Percentiles rank a stretch among this genome's conserved stretches.
Evolutionary conservation across 1,140 invertebrate genomes (phyloP).

Genomic region (Bombus soroeensis): DNA sequence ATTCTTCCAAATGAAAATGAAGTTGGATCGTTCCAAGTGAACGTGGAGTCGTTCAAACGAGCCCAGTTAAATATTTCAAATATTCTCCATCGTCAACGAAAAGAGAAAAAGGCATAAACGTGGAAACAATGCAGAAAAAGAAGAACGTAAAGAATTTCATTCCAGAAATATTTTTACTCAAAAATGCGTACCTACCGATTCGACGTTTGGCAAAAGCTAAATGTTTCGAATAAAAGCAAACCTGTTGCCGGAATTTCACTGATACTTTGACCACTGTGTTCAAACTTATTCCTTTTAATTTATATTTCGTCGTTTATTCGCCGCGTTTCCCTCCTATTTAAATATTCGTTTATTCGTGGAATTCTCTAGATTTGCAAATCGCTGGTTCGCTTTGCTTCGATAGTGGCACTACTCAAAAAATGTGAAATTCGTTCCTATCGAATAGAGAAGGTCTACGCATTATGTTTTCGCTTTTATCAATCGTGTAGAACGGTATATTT

Average conservation of each 20-base stretch:
- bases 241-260: not conserved
- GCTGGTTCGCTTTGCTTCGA: too few relatives aligned
- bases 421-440: too few relatives aligned
- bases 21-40: not conserved
- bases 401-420: too few relatives aligned
- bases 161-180: not conserved
- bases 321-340: not conserved
- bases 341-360: not conserved
- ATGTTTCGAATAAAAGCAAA: conserved; percentile 10
- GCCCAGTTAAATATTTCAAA: not conserved
- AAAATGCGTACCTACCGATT: not conserved
- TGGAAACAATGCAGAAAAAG: not conserved
- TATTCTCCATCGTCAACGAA: not conserved
- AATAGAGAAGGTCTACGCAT: too few relatives aligned
- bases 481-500: too few relatives aligned
- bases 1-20: not conserved
- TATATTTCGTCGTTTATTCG: conserved; percentile 3
- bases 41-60: not conserved
- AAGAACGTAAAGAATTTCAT: conserved; percentile 16
- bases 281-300: not conserved
- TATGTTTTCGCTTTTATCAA: too few relatives aligned
- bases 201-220: not conserved
- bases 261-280: not conserved
- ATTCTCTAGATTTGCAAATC: not conserved
- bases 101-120: too few relatives aligned